Evolutionary conservation across 1,140 invertebrate species (phyloP).

Genomic region (Drosophila littoralis): DNA sequence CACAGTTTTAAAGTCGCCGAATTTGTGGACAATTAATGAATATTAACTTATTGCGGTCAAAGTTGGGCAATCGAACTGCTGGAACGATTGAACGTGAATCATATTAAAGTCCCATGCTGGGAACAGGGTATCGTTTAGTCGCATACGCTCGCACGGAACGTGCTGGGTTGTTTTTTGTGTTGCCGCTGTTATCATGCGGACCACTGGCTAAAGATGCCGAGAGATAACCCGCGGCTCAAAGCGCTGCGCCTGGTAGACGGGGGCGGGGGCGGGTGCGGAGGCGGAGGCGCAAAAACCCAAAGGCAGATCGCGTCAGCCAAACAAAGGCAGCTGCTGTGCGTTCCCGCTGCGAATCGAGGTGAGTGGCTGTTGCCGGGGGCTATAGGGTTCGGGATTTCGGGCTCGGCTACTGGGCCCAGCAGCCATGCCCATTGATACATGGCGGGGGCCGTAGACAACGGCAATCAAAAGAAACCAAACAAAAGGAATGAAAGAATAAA

Average conservation of each 20-base stretch:
- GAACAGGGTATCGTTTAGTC: not conserved
- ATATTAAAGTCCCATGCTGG: constrained; percentile 1
- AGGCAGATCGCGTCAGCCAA: constrained; percentile 11
- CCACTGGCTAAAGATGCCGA: constrained; percentile 10
- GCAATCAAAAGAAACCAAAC: constrained; percentile 32
- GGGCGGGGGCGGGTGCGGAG: not conserved
- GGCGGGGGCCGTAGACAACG: constrained; percentile 22
- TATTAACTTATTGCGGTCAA: too few relatives aligned
- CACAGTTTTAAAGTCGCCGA: too few relatives aligned
- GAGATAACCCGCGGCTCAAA: constrained; percentile 21
- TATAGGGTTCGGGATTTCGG: constrained; percentile 16
- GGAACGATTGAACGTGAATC: too few relatives aligned
- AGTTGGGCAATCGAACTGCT: too few relatives aligned
- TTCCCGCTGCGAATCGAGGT: constrained; percentile 28
- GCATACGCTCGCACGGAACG: not conserved
- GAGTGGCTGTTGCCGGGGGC: constrained; percentile 14
- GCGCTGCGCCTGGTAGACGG: not conserved
- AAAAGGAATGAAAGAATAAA: constrained; percentile 35
- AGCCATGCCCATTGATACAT: constrained; percentile 34
- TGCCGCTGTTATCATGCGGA: constrained; percentile 12
- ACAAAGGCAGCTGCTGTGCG: constrained; percentile 15
- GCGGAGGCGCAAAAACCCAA: not conserved
- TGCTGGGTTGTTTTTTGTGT: not conserved
- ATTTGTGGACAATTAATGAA: too few relatives aligned
- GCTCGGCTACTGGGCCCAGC: not conserved